These are phyloP conservation scores for Trinorchestia longiramus DNA, from an alignment of 1,140 invertebrate species.

Conservation along the genomic window DNA sequence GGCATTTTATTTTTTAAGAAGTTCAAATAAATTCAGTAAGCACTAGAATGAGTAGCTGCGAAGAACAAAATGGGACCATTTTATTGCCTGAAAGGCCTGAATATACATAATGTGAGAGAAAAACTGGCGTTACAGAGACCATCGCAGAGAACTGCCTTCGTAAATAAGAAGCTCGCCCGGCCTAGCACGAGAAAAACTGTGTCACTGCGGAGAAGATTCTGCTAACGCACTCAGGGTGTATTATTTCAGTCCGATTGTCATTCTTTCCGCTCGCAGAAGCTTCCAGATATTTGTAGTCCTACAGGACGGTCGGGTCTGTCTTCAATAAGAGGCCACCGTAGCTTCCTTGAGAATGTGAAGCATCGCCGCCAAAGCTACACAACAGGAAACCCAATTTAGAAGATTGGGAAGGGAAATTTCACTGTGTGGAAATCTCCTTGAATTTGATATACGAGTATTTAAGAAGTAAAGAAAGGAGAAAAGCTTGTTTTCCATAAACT, in stretches of 20 bases:
- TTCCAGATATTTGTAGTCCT: conserved; percentile 18
- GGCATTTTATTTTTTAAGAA: background rate
- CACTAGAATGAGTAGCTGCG: background rate
- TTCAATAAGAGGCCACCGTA: background rate
- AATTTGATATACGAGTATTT: background rate
- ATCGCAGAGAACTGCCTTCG: background rate
- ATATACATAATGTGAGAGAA: background rate
- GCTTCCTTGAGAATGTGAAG: background rate
- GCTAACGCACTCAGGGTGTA: conserved; percentile 22
- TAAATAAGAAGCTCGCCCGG: background rate
- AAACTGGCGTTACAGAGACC: background rate
- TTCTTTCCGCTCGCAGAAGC: background rate
- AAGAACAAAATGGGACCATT: background rate
- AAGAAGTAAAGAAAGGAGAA: background rate
- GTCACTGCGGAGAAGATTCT: conserved; percentile 3
- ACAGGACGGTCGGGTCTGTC: background rate
- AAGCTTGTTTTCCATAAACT: background rate
- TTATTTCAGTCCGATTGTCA: conserved; percentile 43
- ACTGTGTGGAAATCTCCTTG: background rate
- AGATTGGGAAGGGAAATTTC: background rate
- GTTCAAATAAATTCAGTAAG: background rate
- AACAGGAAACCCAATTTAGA: background rate
- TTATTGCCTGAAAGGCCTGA: background rate
- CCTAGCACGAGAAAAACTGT: background rate
- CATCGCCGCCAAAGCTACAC: background rate